Conservation (phyloP, 2,797 vertebrate species). For the Brotula barbata region DNA sequence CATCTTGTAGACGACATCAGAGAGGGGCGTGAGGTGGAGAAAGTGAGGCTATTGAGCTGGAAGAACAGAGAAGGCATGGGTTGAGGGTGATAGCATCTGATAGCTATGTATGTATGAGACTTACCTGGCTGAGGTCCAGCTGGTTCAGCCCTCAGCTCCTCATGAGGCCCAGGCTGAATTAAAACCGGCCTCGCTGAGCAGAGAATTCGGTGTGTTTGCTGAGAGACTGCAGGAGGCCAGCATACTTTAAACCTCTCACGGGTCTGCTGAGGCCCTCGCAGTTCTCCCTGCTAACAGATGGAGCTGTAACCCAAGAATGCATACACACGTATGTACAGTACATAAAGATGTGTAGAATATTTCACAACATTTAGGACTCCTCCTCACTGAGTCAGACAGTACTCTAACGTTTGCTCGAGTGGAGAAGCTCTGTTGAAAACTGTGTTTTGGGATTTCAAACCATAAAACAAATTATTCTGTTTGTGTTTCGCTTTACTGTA, state of each 20-base stretch:
- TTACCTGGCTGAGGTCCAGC: constrained; percentile 59
- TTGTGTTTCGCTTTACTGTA: neutral
- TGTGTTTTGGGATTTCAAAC: too few relatives aligned
- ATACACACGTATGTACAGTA: constrained; percentile 37
- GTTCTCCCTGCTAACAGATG: constrained; percentile 67
- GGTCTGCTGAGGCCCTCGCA: constrained; percentile 63
- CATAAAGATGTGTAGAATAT: constrained; percentile 9
- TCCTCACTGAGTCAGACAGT: neutral
- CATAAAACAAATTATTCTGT: neutral
- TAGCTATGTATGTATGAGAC: constrained; percentile 46
- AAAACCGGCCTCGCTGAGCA: constrained; percentile 58
- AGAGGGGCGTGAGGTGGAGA: constrained; percentile 4
- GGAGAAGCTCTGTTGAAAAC: neutral
- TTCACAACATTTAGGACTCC: constrained; percentile 3
- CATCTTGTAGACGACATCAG: constrained; percentile 17
- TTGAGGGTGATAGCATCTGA: constrained; percentile 44
- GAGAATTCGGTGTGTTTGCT: constrained; percentile 58
- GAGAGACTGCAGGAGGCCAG: constrained; percentile 67
- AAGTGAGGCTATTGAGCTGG: neutral
- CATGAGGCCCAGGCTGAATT: constrained; percentile 67
- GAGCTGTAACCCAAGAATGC: constrained; percentile 54
- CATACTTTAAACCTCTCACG: constrained; percentile 70
- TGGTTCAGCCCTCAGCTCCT: constrained; percentile 51
- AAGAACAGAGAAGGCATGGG: constrained; percentile 10
- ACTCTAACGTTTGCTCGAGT: neutral